A percentile compares a stretch with the other conserved stretches of the same genome.
Evolutionary conservation across 30 jellyfish, hydroid and myxozoan species (phyloP).

Genomic region (Catostylus mosaicus): DNA sequence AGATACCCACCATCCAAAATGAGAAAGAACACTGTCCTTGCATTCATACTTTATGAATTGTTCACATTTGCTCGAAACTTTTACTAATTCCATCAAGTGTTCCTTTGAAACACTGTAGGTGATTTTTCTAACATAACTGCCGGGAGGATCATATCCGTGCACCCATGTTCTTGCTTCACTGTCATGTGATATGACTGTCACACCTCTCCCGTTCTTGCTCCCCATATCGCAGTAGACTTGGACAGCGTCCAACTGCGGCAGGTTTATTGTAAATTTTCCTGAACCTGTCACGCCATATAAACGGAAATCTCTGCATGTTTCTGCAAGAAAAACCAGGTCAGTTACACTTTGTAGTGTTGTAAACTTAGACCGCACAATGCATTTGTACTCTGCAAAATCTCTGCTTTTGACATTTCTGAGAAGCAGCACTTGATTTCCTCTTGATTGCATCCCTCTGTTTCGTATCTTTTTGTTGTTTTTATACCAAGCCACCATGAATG

Average conservation of each 20-base stretch:
- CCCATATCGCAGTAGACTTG: constrained; percentile 55
- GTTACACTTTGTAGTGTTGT: neutral
- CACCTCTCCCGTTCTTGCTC: constrained; percentile 25
- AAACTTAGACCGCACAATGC: neutral
- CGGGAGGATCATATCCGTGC: constrained; percentile 18
- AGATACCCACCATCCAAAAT: constrained; percentile 37
- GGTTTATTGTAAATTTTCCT: neutral
- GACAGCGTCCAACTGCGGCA: neutral
- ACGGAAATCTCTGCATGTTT: neutral
- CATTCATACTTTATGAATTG: constrained; percentile 51
- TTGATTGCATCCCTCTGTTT: neutral
- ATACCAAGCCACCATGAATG: neutral
- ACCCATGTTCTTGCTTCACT: constrained; percentile 48
- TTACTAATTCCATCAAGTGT: neutral
- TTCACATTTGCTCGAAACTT: constrained; percentile 14
- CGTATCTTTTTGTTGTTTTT: neutral
- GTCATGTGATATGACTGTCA: constrained; percentile 57
- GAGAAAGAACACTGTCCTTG: constrained; percentile 1
- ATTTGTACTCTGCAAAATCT: neutral
- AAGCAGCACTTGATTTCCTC: neutral
- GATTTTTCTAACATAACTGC: constrained; percentile 2
- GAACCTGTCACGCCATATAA: neutral
- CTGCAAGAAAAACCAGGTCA: neutral
- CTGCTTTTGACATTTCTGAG: neutral
- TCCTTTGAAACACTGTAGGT: constrained; percentile 5